Percentiles rank a stretch among this genome's conserved stretches.
Evolutionary conservation across 1,140 invertebrate genomes (phyloP).

Genomic region (Paralvinella palmiformis): DNA sequence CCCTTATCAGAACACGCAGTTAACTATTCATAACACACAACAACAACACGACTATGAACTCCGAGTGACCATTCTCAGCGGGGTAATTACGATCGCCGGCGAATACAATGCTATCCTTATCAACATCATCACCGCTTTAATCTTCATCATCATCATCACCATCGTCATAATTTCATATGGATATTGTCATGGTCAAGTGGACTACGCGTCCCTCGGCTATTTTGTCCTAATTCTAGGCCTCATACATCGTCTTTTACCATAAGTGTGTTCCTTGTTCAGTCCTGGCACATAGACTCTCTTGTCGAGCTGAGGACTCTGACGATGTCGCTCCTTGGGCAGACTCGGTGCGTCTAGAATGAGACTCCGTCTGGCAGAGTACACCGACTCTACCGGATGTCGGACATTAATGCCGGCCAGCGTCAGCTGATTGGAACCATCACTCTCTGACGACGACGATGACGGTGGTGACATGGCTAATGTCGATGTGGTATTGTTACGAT

Average conservation of each 20-base stretch:
- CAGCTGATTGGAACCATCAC: conserved; percentile 23
- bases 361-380: conserved; percentile 37
- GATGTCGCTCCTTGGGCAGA: conserved; percentile 20
- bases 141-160: too few relatives aligned
- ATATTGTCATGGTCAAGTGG: too few relatives aligned
- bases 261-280: background rate
- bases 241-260: conserved; percentile 14
- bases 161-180: too few relatives aligned
- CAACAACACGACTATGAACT: too few relatives aligned
- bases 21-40: too few relatives aligned
- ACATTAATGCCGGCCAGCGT: conserved; percentile 34
- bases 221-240: conserved; percentile 15
- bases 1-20: too few relatives aligned
- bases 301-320: conserved; percentile 12
- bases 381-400: background rate
- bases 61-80: too few relatives aligned
- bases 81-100: too few relatives aligned
- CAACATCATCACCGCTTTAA: too few relatives aligned
- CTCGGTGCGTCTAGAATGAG: conserved; percentile 42
- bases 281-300: background rate
- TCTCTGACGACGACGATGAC: background rate
- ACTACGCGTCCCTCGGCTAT: background rate
- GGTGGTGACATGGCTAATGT: background rate
- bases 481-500: conserved; percentile 1
- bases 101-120: too few relatives aligned